Evolutionary conservation across 1,140 invertebrate species (phyloP).

Genomic region (Habropoda laboriosa): DNA sequence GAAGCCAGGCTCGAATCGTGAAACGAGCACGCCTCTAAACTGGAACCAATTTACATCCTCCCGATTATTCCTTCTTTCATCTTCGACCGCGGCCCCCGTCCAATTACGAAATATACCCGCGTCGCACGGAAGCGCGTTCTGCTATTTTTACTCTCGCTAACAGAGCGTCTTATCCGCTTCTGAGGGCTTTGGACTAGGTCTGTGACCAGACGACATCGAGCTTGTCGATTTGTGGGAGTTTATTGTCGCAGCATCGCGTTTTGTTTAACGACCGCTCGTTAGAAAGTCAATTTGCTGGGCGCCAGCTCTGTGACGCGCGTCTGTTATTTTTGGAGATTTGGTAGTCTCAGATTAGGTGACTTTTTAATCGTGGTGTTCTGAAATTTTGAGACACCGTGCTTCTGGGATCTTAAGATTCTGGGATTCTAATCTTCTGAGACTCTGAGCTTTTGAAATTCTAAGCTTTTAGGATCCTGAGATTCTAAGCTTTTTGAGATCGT

Average conservation of each 20-base stretch:
- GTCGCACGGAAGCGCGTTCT: background rate
- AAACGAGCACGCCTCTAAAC: background rate
- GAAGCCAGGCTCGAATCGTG: background rate
- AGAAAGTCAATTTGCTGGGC: conserved; percentile 1
- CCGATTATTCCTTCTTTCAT: conserved; percentile 40
- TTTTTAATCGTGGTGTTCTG: background rate
- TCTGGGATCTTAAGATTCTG: background rate
- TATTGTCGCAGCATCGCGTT: background rate
- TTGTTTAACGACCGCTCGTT: background rate
- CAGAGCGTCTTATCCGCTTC: conserved; percentile 6
- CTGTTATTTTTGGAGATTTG: too few species aligned
- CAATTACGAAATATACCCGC: conserved; percentile 38
- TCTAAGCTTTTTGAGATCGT: too few species aligned
- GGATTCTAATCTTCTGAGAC: background rate
- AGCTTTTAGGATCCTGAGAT: background rate
- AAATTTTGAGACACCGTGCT: background rate
- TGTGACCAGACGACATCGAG: background rate
- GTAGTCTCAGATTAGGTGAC: background rate
- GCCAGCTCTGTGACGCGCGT: too few species aligned
- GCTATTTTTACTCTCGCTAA: conserved; percentile 40
- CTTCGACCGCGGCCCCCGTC: conserved; percentile 17
- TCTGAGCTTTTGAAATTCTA: background rate
- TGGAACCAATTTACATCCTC: conserved; percentile 23
- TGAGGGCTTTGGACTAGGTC: background rate
- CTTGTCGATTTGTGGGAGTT: background rate